phyloP scores from a whole-genome alignment of 2,888 invertebrate genomes.

The Ochlodes sylvanus region DNA sequence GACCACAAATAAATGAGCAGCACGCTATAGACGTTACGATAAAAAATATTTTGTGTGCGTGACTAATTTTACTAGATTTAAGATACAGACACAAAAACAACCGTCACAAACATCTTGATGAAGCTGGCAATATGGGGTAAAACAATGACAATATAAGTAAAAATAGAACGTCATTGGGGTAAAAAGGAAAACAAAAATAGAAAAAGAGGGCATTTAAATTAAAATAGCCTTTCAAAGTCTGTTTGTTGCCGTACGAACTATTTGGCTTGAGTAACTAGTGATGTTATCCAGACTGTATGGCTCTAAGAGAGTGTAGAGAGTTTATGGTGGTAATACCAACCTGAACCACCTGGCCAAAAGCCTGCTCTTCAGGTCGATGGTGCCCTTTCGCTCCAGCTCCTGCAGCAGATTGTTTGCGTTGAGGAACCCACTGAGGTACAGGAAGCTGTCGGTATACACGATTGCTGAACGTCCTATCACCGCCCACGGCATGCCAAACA shows the following conservation, averaged over 20 bases:
- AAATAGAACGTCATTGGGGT: too few species aligned
- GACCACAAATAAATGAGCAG: too few species aligned
- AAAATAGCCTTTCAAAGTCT: neutral
- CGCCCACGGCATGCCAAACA: conserved; percentile 84
- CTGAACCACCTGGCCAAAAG: conserved; percentile 83
- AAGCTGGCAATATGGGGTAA: neutral
- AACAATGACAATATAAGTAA: too few species aligned
- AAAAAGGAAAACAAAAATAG: neutral
- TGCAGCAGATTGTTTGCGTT: conserved; percentile 82
- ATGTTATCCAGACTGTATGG: too few species aligned
- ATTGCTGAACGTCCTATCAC: conserved; percentile 86
- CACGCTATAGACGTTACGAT: too few species aligned
- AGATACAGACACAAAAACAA: neutral
- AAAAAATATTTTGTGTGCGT: too few species aligned
- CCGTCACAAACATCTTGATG: neutral
- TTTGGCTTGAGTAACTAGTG: too few species aligned
- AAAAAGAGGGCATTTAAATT: neutral
- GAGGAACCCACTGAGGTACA: conserved; percentile 85
- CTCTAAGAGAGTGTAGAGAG: too few species aligned
- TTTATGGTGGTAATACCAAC: conserved; percentile 52
- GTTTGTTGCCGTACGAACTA: too few species aligned
- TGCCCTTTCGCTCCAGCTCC: conserved; percentile 78
- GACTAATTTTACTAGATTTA: too few species aligned
- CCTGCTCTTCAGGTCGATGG: conserved; percentile 78
- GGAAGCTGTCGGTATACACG: conserved; percentile 86